A percentile compares a stretch with the other conserved stretches of the same genome.
Conservation (phyloP, 2,888 invertebrate species). For the Dasysyrphus albostriatus region DNA sequence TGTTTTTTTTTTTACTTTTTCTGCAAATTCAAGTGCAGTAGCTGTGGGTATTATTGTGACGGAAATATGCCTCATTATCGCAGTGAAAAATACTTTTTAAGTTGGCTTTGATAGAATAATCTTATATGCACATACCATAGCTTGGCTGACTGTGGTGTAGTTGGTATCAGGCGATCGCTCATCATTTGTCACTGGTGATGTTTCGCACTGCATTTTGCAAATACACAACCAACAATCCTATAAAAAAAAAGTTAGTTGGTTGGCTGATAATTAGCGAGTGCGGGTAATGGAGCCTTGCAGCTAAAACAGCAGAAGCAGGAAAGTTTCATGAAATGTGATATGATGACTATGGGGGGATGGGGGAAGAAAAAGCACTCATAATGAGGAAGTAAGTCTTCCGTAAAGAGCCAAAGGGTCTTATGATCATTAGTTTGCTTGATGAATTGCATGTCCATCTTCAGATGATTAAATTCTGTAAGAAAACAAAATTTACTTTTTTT, state of each 20-base stretch:
- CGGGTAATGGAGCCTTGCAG: slow-evolving; percentile 40
- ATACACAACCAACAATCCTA: slow-evolving; percentile 5
- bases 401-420: slow-evolving; percentile 19
- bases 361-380: background rate
- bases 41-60: slow-evolving; percentile 62
- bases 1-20: background rate
- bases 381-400: slow-evolving; percentile 52
- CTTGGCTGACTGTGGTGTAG: slow-evolving; percentile 28
- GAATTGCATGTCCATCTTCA: slow-evolving; percentile 44
- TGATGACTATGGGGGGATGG: background rate
- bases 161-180: slow-evolving; percentile 68
- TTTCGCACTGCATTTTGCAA: slow-evolving; percentile 38
- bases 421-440: slow-evolving; percentile 48
- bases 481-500: background rate
- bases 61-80: slow-evolving; percentile 70
- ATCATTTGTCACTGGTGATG: slow-evolving; percentile 71
- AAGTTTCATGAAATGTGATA: slow-evolving; percentile 37
- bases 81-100: slow-evolving; percentile 70
- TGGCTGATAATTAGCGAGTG: slow-evolving; percentile 46
- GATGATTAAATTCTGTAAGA: slow-evolving; percentile 26
- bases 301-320: slow-evolving; percentile 8
- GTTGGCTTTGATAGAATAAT: slow-evolving; percentile 60
- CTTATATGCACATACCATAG: slow-evolving; percentile 1
- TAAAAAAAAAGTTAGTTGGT: slow-evolving; percentile 18
- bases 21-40: slow-evolving; percentile 57